Conservation (phyloP, 2,888 invertebrate species). For the Hyalella azteca region DNA sequence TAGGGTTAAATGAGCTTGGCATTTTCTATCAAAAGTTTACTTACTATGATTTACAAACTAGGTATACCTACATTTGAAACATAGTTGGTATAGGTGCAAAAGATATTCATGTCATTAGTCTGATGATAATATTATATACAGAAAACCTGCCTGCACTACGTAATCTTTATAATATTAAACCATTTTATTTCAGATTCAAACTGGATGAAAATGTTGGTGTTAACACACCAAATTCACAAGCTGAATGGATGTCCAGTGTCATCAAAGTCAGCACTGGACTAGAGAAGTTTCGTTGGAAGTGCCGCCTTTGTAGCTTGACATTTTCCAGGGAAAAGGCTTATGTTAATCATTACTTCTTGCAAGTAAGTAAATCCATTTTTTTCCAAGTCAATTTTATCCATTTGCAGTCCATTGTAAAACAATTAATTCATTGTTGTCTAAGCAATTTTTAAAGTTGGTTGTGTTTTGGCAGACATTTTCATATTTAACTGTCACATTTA, state of each 20-base stretch:
- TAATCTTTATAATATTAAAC: neutral
- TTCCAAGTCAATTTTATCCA: neutral
- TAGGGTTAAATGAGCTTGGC: neutral
- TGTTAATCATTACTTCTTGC: constrained; percentile 46
- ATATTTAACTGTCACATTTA: neutral
- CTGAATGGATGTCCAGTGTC: neutral
- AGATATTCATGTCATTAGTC: neutral
- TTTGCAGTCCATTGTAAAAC: neutral
- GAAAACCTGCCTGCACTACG: neutral
- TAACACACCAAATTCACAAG: neutral
- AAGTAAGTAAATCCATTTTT: constrained; percentile 20
- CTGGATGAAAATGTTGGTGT: neutral
- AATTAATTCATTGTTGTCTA: neutral
- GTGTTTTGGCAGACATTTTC: neutral
- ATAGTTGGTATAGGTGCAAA: neutral
- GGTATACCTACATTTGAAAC: neutral
- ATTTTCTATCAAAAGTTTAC: neutral
- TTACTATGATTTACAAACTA: neutral
- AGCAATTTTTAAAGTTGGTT: neutral
- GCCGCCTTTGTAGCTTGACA: constrained; percentile 44
- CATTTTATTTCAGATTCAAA: constrained; percentile 27
- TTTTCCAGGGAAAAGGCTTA: constrained; percentile 50
- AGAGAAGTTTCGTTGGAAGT: constrained; percentile 44
- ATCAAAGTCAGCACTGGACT: constrained; percentile 45
- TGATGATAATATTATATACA: neutral